Percentiles rank a stretch among this genome's conserved stretches.
Evolutionary conservation across 1,140 invertebrate genomes (phyloP).

Genomic region (Dendroctonus ponderosae): DNA sequence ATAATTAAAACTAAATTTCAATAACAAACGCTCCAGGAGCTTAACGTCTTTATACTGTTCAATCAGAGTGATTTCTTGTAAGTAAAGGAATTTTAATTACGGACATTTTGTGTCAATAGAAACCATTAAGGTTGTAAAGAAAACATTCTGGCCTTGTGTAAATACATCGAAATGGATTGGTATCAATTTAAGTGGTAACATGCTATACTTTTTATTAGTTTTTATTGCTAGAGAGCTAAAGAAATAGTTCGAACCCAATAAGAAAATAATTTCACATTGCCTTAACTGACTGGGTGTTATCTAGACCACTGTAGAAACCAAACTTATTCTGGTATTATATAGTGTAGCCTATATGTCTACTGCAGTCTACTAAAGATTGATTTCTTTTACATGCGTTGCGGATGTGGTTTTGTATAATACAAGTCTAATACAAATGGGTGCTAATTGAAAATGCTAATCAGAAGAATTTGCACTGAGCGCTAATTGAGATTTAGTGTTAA

Average conservation of each 20-base stretch:
- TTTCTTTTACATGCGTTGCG: too few species aligned
- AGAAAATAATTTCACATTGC: constrained; percentile 26
- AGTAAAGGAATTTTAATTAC: constrained; percentile 14
- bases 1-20: neutral
- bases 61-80: constrained; percentile 1
- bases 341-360: too few species aligned
- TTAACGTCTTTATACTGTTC: constrained; percentile 11
- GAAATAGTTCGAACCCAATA: constrained; percentile 16
- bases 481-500: too few species aligned
- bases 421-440: too few species aligned
- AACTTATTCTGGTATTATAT: too few species aligned
- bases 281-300: constrained; percentile 12
- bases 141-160: constrained; percentile 18
- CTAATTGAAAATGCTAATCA: too few species aligned
- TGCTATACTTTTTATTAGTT: constrained; percentile 9
- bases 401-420: too few species aligned
- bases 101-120: constrained; percentile 5
- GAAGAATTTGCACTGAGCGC: too few species aligned
- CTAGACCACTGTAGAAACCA: constrained; percentile 21
- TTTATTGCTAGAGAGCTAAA: constrained; percentile 27
- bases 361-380: too few species aligned
- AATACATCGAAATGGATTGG: constrained; percentile 13
- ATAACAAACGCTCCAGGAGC: neutral
- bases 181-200: constrained; percentile 20
- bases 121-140: constrained; percentile 9